phyloP scores from a whole-genome alignment of 1,140 invertebrate genomes.

The honey bee (Apis mellifera) region DNA sequence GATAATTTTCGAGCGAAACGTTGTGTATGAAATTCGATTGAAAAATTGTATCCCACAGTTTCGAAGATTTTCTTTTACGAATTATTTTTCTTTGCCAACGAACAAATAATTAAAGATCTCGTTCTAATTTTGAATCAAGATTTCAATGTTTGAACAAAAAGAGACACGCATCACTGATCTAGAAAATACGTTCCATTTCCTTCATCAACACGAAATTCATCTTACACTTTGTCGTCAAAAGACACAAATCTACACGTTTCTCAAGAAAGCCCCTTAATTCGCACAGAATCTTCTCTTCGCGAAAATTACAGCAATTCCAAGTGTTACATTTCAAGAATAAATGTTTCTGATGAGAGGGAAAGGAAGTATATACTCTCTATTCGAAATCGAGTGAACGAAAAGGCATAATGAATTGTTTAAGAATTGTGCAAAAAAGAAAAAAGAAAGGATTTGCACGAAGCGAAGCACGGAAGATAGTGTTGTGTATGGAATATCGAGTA shows the following conservation, averaged over 20 bases:
- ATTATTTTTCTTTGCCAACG: too few relatives aligned
- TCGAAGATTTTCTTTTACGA: too few relatives aligned
- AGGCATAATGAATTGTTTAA: background rate
- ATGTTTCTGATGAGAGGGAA: background rate
- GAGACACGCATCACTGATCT: background rate
- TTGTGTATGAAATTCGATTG: too few relatives aligned
- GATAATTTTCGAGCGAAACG: too few relatives aligned
- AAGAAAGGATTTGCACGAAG: background rate
- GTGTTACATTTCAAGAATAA: background rate
- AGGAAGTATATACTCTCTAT: too few relatives aligned
- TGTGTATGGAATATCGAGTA: background rate
- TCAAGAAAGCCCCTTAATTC: background rate
- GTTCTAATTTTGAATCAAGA: background rate
- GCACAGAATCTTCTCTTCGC: background rate
- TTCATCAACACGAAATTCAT: background rate
- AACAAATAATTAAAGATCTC: background rate
- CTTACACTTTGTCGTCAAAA: background rate
- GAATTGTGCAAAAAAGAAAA: background rate
- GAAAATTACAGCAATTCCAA: background rate
- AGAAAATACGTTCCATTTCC: background rate
- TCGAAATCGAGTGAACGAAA: background rate
- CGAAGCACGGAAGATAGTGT: background rate
- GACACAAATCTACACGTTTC: background rate
- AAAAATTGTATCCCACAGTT: too few relatives aligned
- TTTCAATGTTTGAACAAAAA: background rate